A percentile compares a stretch with the other conserved stretches of the same genome.
phyloP scores from a whole-genome alignment of 1,140 invertebrate species.

The Maniola jurtina region DNA sequence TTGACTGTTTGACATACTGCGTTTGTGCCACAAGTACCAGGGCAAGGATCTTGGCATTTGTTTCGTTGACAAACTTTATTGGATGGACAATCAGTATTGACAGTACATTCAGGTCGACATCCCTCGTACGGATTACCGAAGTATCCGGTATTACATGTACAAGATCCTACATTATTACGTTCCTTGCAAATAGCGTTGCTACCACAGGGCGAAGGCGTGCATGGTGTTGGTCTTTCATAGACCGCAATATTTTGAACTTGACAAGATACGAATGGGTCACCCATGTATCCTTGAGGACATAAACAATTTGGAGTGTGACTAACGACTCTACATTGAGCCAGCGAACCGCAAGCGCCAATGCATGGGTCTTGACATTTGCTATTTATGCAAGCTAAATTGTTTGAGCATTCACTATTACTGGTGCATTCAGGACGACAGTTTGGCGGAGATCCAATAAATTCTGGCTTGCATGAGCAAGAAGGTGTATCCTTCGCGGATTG shows the following conservation, averaged over 20 bases:
- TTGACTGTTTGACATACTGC: slow-evolving; percentile 82
- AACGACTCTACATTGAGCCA: slow-evolving; percentile 83
- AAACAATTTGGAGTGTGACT: slow-evolving; percentile 84
- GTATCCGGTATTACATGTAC: slow-evolving; percentile 82
- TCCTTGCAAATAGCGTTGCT: slow-evolving; percentile 83
- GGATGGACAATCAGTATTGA: slow-evolving; percentile 82
- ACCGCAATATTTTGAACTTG: slow-evolving; percentile 50
- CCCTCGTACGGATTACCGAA: slow-evolving; percentile 85
- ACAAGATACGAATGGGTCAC: slow-evolving; percentile 81
- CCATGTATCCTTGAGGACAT: slow-evolving; percentile 79
- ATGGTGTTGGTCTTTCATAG: slow-evolving; percentile 73
- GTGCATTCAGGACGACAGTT: slow-evolving; percentile 84
- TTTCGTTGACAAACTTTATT: slow-evolving; percentile 81
- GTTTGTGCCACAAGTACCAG: slow-evolving; percentile 83
- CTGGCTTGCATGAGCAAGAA: slow-evolving; percentile 83
- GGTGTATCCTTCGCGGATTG: slow-evolving; percentile 81
- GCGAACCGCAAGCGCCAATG: slow-evolving; percentile 81
- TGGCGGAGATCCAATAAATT: slow-evolving; percentile 82
- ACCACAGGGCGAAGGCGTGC: slow-evolving; percentile 84
- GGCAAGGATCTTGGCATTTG: slow-evolving; percentile 84
- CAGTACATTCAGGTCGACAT: slow-evolving; percentile 82
- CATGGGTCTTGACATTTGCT: slow-evolving; percentile 86
- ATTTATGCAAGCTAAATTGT: slow-evolving; percentile 82
- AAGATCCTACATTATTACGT: slow-evolving; percentile 81
- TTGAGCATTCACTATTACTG: slow-evolving; percentile 82